These are phyloP conservation scores for Perca fluviatilis DNA, from an alignment of 2,113 vertebrate species.

Conservation along the genomic window DNA sequence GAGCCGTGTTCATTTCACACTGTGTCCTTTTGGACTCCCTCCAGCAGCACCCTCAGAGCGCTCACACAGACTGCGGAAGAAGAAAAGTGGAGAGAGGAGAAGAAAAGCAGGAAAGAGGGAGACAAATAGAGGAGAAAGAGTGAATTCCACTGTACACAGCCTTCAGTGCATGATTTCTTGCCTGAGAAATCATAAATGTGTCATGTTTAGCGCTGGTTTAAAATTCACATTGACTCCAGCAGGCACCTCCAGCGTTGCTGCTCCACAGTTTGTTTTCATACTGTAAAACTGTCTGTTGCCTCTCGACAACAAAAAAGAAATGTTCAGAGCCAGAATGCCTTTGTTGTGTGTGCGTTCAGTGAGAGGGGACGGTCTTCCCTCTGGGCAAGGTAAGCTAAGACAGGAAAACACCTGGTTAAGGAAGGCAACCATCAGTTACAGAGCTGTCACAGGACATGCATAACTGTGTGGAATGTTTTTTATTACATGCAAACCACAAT, in stretches of 20 bases:
- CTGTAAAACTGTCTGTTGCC: conserved; percentile 51
- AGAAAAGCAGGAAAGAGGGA: conserved; percentile 13
- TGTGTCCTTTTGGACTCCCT: conserved; percentile 71
- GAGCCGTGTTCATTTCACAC: conserved; percentile 73
- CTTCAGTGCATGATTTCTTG: conserved; percentile 45
- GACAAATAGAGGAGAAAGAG: conserved; percentile 20
- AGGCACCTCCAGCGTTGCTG: conserved; percentile 28
- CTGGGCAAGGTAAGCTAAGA: conserved; percentile 65
- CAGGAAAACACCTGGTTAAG: conserved; percentile 74
- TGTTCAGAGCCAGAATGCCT: conserved; percentile 57
- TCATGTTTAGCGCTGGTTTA: conserved; percentile 54
- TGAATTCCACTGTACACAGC: conserved; percentile 14
- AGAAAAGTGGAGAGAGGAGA: conserved; percentile 8
- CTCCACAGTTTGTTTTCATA: conserved; percentile 35
- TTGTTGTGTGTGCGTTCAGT: conserved; percentile 54
- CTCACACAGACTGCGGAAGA: conserved; percentile 11
- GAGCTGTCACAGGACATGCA: conserved; percentile 47
- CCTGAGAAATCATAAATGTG: conserved; percentile 54
- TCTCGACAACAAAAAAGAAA: conserved; percentile 62
- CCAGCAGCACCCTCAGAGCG: conserved; percentile 56
- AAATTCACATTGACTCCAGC: conserved; percentile 46
- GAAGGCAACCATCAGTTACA: conserved; percentile 63
- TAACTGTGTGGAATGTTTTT: conserved; percentile 59
- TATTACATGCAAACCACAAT: conserved; percentile 24
- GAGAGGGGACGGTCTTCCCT: conserved; percentile 52